Base-by-base conservation (phyloP, 2,888 invertebrate genomes). In the Venustoraphidia nigricollis region DNA sequence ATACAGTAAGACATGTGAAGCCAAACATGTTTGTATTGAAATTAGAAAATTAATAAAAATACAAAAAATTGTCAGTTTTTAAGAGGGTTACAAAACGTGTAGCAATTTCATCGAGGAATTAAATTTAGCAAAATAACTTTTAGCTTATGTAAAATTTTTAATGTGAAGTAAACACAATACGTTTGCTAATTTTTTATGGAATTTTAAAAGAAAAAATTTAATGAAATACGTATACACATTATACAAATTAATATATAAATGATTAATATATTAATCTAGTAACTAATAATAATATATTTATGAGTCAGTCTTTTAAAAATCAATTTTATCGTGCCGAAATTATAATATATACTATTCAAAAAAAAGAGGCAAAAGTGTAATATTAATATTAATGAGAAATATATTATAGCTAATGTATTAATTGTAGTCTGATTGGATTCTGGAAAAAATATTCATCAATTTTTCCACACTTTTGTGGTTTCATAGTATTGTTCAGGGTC, bases 401-500 rank as follows among this genome's bases (percentile, higher is more conserved):
- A 47, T 48, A 51, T 40, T 43, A 48, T 44, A 41, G 36, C 43
- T 38, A 40, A 49, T 47, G 41, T 52, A 48, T 52, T 49, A 27
- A 27, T 27, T 49, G 49, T 53, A 49, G 50, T 51, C 46, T 49
- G 45, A 49, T 54, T 51, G 45, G 51, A 49, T 44, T 45, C 47
- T 49, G 44, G 46, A 49, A 53, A 52, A 53, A 47, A 56, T 56
- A 55, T 57, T 56, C 53, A 56, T 57, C 59, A 27, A 58, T 56
- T 62, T 63, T 60, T 61, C 61, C 57, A 58, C 57, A 55, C 55
- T 51, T 47, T 54, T 55, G 58, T 58, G 57, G 59, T 62, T 65
- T 39, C 46, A 46, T 42, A 47, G 50, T 47, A 65, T 73, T 68
- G 71, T 70, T 71, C 70, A 69, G 68, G 69, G 66, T 69, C 65